phyloP scores from a whole-genome alignment of 2,113 vertebrate genomes.

The Thermophis baileyi region DNA sequence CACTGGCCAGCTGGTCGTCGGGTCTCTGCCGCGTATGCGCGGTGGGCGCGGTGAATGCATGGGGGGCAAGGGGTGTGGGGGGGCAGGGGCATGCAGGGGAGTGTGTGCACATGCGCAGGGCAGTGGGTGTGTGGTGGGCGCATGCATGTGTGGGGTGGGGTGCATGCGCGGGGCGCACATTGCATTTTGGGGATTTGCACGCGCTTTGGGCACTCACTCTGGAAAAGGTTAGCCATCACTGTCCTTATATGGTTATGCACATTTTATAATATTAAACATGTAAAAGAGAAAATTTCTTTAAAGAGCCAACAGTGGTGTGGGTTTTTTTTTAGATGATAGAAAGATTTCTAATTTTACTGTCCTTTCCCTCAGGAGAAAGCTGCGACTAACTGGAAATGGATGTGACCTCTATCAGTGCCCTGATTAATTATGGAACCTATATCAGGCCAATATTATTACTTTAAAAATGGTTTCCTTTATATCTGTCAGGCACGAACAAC shows the following conservation, averaged over 20 bases:
- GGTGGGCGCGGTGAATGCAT: too few species aligned
- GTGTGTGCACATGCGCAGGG: too few species aligned
- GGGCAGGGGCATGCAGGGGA: too few species aligned
- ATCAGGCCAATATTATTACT: not conserved
- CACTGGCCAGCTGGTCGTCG: too few species aligned
- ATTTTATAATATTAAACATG: not conserved
- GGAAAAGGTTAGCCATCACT: too few species aligned
- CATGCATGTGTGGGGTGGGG: too few species aligned
- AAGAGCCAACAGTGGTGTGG: not conserved
- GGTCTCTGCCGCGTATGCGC: too few species aligned
- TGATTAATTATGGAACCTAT: not conserved
- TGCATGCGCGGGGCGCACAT: too few species aligned
- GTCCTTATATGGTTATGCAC: not conserved
- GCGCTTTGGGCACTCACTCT: too few species aligned
- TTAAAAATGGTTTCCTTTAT: not conserved
- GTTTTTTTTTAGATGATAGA: not conserved
- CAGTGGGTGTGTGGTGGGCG: too few species aligned
- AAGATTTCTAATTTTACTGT: not conserved
- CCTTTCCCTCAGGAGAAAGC: not conserved
- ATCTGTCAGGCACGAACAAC: not conserved
- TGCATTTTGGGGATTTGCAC: too few species aligned
- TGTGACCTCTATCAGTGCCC: not conserved
- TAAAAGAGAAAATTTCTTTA: not conserved
- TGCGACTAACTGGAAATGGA: not conserved
- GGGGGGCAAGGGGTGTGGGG: too few species aligned